Evolutionary conservation across 1,140 invertebrate species (phyloP).

Genomic region (Eurosta solidaginis): DNA sequence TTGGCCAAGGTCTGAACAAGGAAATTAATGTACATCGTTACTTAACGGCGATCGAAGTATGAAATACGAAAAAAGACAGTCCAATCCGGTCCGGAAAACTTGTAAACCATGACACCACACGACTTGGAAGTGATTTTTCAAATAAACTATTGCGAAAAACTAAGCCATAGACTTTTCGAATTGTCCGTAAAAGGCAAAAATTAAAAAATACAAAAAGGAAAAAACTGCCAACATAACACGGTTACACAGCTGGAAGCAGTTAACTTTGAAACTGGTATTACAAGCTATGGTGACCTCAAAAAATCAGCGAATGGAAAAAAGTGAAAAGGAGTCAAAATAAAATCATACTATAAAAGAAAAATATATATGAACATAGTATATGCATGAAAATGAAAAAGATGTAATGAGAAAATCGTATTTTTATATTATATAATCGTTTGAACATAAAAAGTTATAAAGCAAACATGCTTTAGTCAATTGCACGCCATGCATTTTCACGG

Average conservation of each 20-base stretch:
- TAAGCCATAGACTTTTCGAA: neutral
- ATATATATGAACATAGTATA: neutral
- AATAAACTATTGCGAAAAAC: neutral
- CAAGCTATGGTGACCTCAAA: neutral
- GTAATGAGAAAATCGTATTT: neutral
- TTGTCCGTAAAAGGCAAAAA: neutral
- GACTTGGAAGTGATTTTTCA: no score
- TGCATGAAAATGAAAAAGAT: neutral
- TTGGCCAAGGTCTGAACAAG: conserved; percentile 11
- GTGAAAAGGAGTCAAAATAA: no score
- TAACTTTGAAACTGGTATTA: neutral
- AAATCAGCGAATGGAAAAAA: neutral
- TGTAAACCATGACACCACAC: neutral
- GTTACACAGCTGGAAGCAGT: no score
- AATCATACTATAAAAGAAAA: neutral
- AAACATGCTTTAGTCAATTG: no score
- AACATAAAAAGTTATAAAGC: neutral
- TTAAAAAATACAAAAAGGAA: no score
- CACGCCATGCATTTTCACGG: no score
- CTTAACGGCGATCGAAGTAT: neutral
- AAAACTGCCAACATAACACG: no score
- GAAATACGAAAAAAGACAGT: neutral
- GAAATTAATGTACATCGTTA: neutral
- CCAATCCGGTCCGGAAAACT: conserved; percentile 4
- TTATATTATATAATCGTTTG: neutral